Base-by-base conservation (phyloP, 2,888 invertebrate genomes). In the Heliconius erato region DNA sequence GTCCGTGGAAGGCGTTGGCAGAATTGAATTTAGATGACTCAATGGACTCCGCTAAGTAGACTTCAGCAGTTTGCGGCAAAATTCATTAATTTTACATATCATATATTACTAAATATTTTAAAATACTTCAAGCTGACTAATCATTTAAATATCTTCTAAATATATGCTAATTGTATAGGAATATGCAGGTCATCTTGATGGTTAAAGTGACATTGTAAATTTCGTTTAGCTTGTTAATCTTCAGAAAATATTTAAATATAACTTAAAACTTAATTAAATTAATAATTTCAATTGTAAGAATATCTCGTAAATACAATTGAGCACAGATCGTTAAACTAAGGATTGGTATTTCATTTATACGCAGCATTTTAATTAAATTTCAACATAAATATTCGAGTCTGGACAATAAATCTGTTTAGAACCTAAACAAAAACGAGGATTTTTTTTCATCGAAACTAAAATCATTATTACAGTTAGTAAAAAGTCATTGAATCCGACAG, bases 21-120 rank as follows among this genome's bases (percentile, higher is more conserved):
- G 81, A 85, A 85, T 85, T 85, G 82, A 85, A 85, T 84, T 84
- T 81, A 82, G 82, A 84, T 82, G 80, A 79, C 85, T 85, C 84
- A 85, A 84, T 85, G 80, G 83, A 82, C 82, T 80, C 19, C 26
- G 71, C 74, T 84, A 84, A 84, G 81, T 82, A 84, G 81, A 82
- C n/a, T n/a, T n/a, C n/a, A n/a, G n/a, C n/a, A n/a, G n/a, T n/a
- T n/a, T n/a, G n/a, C n/a, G n/a, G n/a, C n/a, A n/a, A n/a, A n/a
- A n/a, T n/a, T n/a, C n/a, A n/a, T n/a, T 7, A 74, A 40, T 76
- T 79, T 74, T 40, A 40, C 40, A 9, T 28, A 14, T 49, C 67
- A 35, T 11, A n/a, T 63, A 12, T 32, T 74, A n/a, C n/a, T n/a
- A n/a, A n/a, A 23, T n/a, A n/a, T n/a, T n/a, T n/a, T n/a, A n/a